Conservation (phyloP, 1,140 invertebrate genomes). For the Rhopalosiphum padi region DNA sequence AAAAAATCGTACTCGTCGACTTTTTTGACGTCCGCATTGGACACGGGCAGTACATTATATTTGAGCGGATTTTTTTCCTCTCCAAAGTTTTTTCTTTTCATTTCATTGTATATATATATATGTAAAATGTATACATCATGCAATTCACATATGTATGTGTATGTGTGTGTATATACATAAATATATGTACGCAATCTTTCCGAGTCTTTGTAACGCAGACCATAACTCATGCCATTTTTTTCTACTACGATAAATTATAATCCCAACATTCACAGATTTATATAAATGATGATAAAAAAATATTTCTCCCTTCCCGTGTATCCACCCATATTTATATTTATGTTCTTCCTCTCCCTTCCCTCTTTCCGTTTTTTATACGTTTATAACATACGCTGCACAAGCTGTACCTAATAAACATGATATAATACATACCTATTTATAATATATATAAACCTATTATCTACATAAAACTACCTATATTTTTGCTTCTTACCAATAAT, state of each 20-base stretch:
- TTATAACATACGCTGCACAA: not conserved
- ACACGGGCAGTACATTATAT: slow-evolving; percentile 38
- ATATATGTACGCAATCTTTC: not conserved
- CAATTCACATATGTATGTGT: not conserved
- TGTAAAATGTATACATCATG: not conserved
- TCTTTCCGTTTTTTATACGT: not conserved
- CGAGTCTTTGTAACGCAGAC: slow-evolving; percentile 15
- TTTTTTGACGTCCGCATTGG: slow-evolving; percentile 43
- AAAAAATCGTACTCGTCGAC: slow-evolving; percentile 33
- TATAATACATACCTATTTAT: not conserved
- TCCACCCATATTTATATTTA: not conserved
- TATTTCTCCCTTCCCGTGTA: not conserved
- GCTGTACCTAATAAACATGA: not conserved
- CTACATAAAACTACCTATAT: not conserved
- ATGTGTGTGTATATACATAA: not conserved
- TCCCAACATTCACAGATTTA: slow-evolving; percentile 30
- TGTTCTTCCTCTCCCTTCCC: not conserved
- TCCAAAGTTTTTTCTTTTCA: slow-evolving; percentile 32
- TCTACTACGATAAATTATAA: slow-evolving; percentile 40
- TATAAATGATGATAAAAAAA: slow-evolving; percentile 37
- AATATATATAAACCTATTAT: not conserved
- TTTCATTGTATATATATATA: not conserved
- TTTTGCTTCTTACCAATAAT: not conserved
- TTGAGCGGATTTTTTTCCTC: slow-evolving; percentile 37
- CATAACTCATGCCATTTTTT: slow-evolving; percentile 56